phyloP scores from a whole-genome alignment of 2,888 invertebrate species.

The Nezara viridula region DNA sequence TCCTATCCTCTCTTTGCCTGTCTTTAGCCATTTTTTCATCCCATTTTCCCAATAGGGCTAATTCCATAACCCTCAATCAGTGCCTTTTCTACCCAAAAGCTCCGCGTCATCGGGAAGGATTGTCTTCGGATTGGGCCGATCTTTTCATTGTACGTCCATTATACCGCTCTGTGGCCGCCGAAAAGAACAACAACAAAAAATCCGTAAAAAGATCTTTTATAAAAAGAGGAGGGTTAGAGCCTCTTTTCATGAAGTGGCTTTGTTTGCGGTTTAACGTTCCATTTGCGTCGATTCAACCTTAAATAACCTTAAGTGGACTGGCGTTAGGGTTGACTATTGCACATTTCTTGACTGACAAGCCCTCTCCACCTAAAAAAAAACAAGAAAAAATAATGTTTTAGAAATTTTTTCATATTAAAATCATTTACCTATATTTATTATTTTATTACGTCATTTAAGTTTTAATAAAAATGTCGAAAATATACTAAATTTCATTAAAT shows the following conservation, averaged over 20 bases:
- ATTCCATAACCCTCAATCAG: slow-evolving; percentile 7
- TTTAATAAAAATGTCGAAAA: too few species aligned
- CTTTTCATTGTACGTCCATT: neutral
- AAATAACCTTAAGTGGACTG: slow-evolving; percentile 12
- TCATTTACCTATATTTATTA: too few species aligned
- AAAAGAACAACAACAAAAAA: slow-evolving; percentile 23
- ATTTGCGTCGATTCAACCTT: slow-evolving; percentile 17
- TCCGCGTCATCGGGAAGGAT: neutral
- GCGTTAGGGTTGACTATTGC: slow-evolving; percentile 20
- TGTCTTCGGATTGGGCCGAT: slow-evolving; percentile 16
- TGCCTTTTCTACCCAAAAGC: slow-evolving; percentile 8
- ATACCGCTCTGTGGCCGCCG: neutral
- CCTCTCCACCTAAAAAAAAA: neutral
- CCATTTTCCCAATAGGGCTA: neutral
- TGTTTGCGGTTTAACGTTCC: slow-evolving; percentile 38
- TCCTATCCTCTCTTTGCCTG: neutral
- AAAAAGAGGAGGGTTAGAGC: slow-evolving; percentile 15
- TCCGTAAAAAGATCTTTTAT: neutral
- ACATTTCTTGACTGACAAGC: neutral
- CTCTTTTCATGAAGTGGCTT: neutral
- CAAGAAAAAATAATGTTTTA: too few species aligned
- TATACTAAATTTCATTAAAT: too few species aligned
- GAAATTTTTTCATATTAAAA: too few species aligned
- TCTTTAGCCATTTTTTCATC: slow-evolving; percentile 30
- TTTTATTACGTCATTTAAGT: too few species aligned